Conservation (phyloP, 2,888 invertebrate species). For the Aporophyla lueneburgensis region DNA sequence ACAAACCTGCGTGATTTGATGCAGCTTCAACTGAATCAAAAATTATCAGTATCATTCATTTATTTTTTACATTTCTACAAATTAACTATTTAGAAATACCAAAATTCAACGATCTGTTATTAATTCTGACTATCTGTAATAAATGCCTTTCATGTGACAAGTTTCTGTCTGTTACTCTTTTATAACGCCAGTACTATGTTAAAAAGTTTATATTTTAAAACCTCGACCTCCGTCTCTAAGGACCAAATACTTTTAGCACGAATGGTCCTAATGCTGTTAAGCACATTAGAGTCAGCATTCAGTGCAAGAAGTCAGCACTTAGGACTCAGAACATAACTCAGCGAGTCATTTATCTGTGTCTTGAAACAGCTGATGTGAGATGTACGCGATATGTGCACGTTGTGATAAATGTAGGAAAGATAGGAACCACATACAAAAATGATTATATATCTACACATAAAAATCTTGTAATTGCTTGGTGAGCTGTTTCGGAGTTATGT, state of each 20-base stretch:
- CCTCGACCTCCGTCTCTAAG: neutral
- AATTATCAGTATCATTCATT: no score
- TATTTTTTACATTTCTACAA: neutral
- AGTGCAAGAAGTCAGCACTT: constrained; percentile 41
- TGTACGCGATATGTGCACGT: constrained; percentile 16
- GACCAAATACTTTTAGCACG: constrained; percentile 33
- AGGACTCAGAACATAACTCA: constrained; percentile 6
- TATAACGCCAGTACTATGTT: neutral
- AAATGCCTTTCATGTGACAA: neutral
- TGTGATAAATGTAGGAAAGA: constrained; percentile 24
- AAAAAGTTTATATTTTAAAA: constrained; percentile 6
- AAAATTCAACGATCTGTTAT: neutral
- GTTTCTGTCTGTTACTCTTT: neutral
- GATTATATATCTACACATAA: no score
- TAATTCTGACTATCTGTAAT: neutral
- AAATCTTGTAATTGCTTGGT: neutral
- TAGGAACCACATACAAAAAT: neutral
- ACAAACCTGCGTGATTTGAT: neutral
- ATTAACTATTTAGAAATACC: neutral
- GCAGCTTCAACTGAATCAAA: neutral
- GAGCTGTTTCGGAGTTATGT: neutral
- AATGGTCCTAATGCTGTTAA: constrained; percentile 19
- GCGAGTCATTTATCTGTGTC: constrained; percentile 51
- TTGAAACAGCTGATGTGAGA: constrained; percentile 39
- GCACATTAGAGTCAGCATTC: constrained; percentile 27